These are phyloP conservation scores for Theocolax elegans DNA, from an alignment of 1,140 invertebrate species.

Conservation along the genomic window DNA sequence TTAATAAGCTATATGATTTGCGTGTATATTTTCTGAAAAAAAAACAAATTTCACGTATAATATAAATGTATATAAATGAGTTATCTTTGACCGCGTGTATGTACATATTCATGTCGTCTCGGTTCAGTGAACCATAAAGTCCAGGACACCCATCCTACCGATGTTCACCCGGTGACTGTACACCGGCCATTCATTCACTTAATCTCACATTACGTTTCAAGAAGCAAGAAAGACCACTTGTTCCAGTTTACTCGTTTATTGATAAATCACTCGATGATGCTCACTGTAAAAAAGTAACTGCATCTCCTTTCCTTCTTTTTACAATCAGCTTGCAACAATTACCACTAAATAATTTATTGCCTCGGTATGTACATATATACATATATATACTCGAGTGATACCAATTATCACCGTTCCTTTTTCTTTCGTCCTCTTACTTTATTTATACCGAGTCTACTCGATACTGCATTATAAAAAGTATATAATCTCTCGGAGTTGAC, in stretches of 20 bases:
- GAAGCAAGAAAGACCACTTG: slow-evolving; percentile 10
- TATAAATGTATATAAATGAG: not conserved
- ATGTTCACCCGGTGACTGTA: not conserved
- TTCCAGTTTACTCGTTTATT: slow-evolving; percentile 2
- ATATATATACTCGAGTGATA: no score
- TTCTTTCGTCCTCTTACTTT: no score
- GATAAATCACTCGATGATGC: not conserved
- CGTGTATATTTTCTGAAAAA: no score
- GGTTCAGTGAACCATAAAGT: slow-evolving; percentile 6
- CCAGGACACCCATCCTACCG: not conserved
- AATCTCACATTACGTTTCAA: slow-evolving; percentile 5
- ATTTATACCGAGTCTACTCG: no score
- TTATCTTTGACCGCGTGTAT: not conserved
- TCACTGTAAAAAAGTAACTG: not conserved
- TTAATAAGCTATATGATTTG: no score
- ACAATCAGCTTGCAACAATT: not conserved
- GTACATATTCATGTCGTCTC: not conserved
- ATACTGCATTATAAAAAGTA: no score
- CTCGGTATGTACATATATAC: not conserved
- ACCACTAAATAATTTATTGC: no score
- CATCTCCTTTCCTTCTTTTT: not conserved
- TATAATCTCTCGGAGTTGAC: no score
- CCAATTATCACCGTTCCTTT: no score
- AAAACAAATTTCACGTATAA: no score
- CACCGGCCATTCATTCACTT: slow-evolving; percentile 3